These are phyloP conservation scores for Numida meleagris DNA, from an alignment of 2,113 vertebrate species.

Conservation along the genomic window DNA sequence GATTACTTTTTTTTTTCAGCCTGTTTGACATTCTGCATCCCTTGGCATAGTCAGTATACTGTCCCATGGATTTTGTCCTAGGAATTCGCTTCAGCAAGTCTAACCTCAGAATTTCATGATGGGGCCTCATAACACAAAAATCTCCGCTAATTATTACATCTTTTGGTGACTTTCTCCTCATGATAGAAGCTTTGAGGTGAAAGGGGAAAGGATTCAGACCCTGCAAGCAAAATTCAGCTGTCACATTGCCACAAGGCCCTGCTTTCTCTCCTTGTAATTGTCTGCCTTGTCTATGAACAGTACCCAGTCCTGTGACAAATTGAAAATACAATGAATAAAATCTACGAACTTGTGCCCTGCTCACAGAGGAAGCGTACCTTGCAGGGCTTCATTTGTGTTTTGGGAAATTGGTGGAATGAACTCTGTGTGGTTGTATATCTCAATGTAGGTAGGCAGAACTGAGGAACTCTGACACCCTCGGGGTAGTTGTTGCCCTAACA, in stretches of 20 bases:
- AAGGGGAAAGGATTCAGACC: not conserved
- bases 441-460: fast-evolving
- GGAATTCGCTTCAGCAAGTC: not conserved
- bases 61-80: not conserved
- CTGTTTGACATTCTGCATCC: not conserved
- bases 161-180: not conserved
- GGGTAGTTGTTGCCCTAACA: not conserved
- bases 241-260: fast-evolving
- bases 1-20: not conserved
- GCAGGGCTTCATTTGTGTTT: not conserved
- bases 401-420: not conserved
- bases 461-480: not conserved
- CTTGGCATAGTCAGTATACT: not conserved
- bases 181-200: not conserved
- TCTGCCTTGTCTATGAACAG: not conserved
- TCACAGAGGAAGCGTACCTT: not conserved
- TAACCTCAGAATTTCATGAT: not conserved
- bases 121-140: not conserved
- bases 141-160: not conserved
- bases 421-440: not conserved
- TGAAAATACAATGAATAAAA: not conserved
- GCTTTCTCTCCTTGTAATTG: not conserved
- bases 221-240: not conserved
- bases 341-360: not conserved
- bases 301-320: slow-evolving; percentile 1